phyloP scores from a whole-genome alignment of 2,888 invertebrate genomes.

The Rhabditoides inermis region DNA sequence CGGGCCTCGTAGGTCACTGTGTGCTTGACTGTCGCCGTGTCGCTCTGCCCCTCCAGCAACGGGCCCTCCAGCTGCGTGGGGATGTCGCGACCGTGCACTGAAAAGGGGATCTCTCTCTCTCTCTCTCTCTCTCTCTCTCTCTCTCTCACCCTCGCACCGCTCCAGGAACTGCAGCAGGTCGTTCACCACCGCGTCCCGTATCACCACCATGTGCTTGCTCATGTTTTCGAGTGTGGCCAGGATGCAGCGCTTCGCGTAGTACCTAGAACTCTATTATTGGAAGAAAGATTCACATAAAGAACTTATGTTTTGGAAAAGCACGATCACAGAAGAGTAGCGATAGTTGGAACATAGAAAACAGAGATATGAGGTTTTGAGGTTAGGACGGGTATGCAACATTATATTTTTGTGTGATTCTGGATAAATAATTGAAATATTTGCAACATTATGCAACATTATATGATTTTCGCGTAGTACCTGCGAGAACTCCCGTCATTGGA shows the following conservation, averaged over 20 bases:
- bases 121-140: not conserved
- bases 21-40: conserved; percentile 69
- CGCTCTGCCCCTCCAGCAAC: conserved; percentile 64
- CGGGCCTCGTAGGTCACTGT: conserved; percentile 84
- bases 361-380: too few relatives aligned
- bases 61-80: conserved; percentile 75
- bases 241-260: conserved; percentile 44
- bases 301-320: too few relatives aligned
- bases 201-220: conserved; percentile 78
- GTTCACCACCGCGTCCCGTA: conserved; percentile 75
- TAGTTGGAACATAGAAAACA: too few relatives aligned
- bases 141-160: conserved; percentile 67
- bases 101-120: conserved; percentile 38
- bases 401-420: too few relatives aligned
- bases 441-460: too few relatives aligned
- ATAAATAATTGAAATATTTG: too few relatives aligned
- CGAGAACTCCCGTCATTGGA: too few relatives aligned
- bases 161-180: conserved; percentile 81
- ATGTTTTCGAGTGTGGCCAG: conserved; percentile 69
- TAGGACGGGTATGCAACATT: too few relatives aligned
- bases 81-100: conserved; percentile 75
- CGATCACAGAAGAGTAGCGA: too few relatives aligned
- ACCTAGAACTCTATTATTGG: too few relatives aligned
- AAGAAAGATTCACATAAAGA: too few relatives aligned
- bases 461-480: too few relatives aligned